Evolutionary conservation across 2,797 vertebrate genomes (phyloP).

Genomic region (Alauda arvensis): DNA sequence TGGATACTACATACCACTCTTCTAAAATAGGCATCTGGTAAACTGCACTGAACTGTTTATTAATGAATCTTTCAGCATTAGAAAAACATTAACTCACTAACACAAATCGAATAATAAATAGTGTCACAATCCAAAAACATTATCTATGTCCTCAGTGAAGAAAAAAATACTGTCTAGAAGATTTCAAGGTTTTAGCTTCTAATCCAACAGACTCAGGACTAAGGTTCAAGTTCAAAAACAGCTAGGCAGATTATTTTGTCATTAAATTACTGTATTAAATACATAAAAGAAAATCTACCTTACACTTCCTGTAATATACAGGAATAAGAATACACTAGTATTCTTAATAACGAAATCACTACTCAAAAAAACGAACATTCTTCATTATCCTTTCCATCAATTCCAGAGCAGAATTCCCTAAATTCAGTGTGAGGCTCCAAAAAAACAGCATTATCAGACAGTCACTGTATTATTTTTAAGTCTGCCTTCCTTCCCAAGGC

Average conservation of each 20-base stretch:
- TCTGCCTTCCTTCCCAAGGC: not conserved
- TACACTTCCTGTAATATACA: not conserved
- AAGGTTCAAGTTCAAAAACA: not conserved
- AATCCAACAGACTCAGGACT: not conserved
- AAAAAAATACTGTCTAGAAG: not conserved
- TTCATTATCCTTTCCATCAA: not conserved
- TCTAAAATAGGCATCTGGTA: not conserved
- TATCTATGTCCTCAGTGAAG: not conserved
- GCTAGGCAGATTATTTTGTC: not conserved
- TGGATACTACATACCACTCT: not conserved
- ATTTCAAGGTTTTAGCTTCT: not conserved
- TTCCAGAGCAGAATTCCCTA: not conserved
- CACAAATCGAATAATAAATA: not conserved
- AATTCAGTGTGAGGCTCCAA: not conserved
- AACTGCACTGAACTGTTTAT: not conserved
- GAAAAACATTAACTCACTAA: not conserved
- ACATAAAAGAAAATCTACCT: not conserved
- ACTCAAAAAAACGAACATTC: not conserved
- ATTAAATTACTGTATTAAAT: not conserved
- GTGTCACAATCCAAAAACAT: not conserved
- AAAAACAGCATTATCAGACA: not conserved
- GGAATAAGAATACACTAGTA: not conserved
- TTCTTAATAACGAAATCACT: not conserved
- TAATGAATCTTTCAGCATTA: not conserved
- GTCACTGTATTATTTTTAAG: not conserved